phyloP scores from a whole-genome alignment of 2,888 invertebrate species.

The Cephus pulcher region DNA sequence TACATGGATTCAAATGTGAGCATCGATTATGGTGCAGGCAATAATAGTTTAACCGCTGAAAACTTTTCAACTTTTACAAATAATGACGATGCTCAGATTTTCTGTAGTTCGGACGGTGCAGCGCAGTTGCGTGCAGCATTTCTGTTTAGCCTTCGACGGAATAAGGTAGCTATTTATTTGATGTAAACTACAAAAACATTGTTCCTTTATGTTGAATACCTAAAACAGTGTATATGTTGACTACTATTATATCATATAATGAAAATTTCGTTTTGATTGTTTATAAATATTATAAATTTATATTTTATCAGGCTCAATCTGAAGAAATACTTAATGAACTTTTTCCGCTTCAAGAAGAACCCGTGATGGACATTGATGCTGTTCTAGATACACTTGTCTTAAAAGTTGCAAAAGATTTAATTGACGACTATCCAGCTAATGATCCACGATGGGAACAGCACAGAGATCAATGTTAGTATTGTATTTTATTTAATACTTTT shows the following conservation, averaged over 20 bases:
- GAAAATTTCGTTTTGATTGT: neutral
- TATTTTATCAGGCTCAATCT: slow-evolving; percentile 61
- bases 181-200: neutral
- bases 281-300: slow-evolving; percentile 9
- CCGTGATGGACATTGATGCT: slow-evolving; percentile 66
- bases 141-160: slow-evolving; percentile 56
- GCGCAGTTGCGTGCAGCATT: slow-evolving; percentile 62
- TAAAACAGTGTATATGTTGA: neutral
- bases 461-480: slow-evolving; percentile 54
- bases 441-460: slow-evolving; percentile 83
- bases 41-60: slow-evolving; percentile 41
- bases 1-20: slow-evolving; percentile 48
- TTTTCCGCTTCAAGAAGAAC: slow-evolving; percentile 66
- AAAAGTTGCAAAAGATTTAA: slow-evolving; percentile 79
- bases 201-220: neutral
- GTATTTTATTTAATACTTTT: neutral
- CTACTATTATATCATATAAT: neutral
- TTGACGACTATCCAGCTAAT: slow-evolving; percentile 89
- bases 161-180: slow-evolving; percentile 40
- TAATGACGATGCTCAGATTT: slow-evolving; percentile 61
- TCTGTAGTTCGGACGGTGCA: slow-evolving; percentile 53
- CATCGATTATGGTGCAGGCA: slow-evolving; percentile 44
- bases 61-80: slow-evolving; percentile 53
- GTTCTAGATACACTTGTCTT: slow-evolving; percentile 73
- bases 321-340: slow-evolving; percentile 68